phyloP scores from a whole-genome alignment of 2,888 invertebrate genomes.

The Amblyjoppa proteus region DNA sequence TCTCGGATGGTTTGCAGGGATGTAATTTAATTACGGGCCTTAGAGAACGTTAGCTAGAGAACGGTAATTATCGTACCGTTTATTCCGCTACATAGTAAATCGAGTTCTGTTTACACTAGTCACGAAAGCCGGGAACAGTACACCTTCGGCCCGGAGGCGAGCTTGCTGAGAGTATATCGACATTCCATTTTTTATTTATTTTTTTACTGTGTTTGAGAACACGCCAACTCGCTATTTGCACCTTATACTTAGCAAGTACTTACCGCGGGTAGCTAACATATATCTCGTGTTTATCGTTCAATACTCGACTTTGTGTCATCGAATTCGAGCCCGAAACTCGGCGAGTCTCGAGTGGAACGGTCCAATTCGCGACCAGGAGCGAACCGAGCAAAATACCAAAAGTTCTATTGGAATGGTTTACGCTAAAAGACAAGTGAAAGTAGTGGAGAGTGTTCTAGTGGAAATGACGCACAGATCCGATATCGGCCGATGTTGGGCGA shows the following conservation, averaged over 20 bases:
- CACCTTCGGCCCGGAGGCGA: neutral
- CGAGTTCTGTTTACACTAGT: neutral
- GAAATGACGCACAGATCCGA: neutral
- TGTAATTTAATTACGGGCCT: too few relatives aligned
- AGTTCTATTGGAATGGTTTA: neutral
- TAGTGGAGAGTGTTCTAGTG: neutral
- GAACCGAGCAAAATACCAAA: neutral
- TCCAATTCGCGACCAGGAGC: conserved; percentile 37
- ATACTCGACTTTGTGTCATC: neutral
- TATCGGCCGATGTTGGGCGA: neutral
- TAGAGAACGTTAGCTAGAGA: too few relatives aligned
- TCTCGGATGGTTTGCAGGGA: too few relatives aligned
- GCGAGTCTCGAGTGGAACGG: neutral
- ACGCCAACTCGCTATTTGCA: conserved; percentile 47
- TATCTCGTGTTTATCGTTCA: conserved; percentile 25
- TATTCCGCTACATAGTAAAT: neutral
- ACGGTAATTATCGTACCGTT: neutral
- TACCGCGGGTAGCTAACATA: conserved; percentile 17
- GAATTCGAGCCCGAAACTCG: neutral
- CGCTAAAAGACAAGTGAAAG: neutral
- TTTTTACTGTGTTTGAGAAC: conserved; percentile 51
- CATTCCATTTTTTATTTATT: too few relatives aligned
- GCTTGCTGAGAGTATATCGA: conserved; percentile 5
- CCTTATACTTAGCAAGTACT: conserved; percentile 48
- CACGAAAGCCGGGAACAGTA: neutral